Base-by-base conservation (phyloP, 1,140 invertebrate species). In the Hyles vespertilio region DNA sequence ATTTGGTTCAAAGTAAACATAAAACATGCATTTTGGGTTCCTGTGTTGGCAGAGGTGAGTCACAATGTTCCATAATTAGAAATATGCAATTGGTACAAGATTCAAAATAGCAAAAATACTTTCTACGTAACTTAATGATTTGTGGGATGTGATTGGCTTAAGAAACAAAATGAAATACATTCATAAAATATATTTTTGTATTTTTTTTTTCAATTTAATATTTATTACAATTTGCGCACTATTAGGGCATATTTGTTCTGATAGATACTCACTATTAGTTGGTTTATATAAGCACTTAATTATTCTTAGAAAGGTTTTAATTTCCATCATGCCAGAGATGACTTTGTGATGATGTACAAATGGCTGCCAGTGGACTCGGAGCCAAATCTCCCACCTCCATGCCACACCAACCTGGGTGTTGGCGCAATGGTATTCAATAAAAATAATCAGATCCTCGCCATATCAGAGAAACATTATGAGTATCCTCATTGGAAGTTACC, bases 351-450 rank as follows among this genome's bases (percentile, higher is more conserved):
- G 87, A 91, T 98, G 89, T 94, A 93, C 71, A 92, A 92, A 72
- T 98, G 96, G 96, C 86, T 98, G 56, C 92, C 94, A n/a, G 81
- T 49, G 10, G 77, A 89, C 11, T 70, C 63, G 1, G 51, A 73
- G 32, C 70, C 85, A n/a, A 94, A 95, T 74, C 84, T 98, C 56
- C 97, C 97, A 43, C 91, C 92, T 44, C 96, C 94, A 82, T 94
- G 95, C 4, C 96, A 97, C 78, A 97, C 96, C 34, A 94, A 95
- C 84, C 74, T 98, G 48, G 97, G 96, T 56, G 94, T 96, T n/a
- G 96, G 95, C 43, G 96, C 94, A 1, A 91, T 98, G 70, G 95
- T 98, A 5, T 91, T 97, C 10, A 96, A 97, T 75, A 91, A 93
- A 2, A 83, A 92, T 5, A 88, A 93, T 44, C 91, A 97, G 83